A percentile compares a stretch with the other conserved stretches of the same genome.
phyloP scores from a whole-genome alignment of 2,888 invertebrate species.

The Lasioglossum villosulum region DNA sequence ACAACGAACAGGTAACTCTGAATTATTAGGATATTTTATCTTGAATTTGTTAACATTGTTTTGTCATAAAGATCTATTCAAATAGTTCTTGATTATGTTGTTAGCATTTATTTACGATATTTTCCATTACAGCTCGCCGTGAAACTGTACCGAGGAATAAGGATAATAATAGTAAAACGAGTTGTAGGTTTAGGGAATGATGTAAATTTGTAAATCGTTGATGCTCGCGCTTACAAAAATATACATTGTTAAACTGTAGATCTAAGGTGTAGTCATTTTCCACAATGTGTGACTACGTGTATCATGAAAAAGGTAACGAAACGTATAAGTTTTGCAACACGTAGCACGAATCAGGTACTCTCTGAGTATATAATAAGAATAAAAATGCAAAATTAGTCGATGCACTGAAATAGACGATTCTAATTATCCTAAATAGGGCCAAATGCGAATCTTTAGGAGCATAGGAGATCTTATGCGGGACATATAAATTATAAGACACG shows the following conservation, averaged over 20 bases:
- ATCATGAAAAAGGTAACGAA: conserved; percentile 1
- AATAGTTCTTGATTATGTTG: background rate
- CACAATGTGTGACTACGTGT: conserved; percentile 1
- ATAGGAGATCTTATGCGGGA: background rate
- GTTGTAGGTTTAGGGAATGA: background rate
- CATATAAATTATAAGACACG: background rate
- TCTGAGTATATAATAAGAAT: too few species aligned
- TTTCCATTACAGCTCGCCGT: background rate
- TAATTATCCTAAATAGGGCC: too few species aligned
- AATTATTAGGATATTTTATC: background rate
- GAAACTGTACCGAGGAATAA: background rate
- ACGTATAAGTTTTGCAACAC: too few species aligned
- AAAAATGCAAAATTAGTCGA: too few species aligned
- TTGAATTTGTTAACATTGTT: background rate
- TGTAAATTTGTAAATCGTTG: background rate
- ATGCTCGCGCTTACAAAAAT: background rate
- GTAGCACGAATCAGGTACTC: too few species aligned
- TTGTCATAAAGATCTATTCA: background rate
- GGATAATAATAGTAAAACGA: background rate
- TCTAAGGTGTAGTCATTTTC: background rate
- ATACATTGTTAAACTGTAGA: background rate
- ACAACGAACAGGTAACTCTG: background rate
- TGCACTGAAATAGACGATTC: too few species aligned
- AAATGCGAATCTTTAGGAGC: too few species aligned
- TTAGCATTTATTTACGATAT: background rate